Conservation (phyloP, 2,888 invertebrate species). For the Caenorhabditis japonica region DNA sequence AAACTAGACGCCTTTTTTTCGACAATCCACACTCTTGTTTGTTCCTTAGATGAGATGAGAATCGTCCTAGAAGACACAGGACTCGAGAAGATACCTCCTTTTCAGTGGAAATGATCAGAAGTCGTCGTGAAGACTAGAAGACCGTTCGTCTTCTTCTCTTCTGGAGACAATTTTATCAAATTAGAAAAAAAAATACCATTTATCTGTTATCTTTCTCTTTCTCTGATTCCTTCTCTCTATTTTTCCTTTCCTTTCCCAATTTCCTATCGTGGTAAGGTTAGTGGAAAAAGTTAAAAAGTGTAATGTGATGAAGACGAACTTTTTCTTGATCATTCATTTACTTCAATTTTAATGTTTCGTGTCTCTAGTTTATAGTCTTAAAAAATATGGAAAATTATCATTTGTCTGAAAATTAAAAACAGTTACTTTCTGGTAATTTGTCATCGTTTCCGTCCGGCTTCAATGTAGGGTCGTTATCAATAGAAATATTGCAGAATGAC, state of each 20-base stretch:
- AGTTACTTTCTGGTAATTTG: neutral
- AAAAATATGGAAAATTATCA: too few relatives aligned
- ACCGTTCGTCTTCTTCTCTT: neutral
- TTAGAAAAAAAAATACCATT: too few relatives aligned
- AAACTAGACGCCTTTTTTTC: neutral
- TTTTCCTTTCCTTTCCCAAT: too few relatives aligned
- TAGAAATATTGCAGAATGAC: constrained; percentile 24
- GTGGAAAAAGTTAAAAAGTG: too few relatives aligned
- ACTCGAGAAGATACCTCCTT: neutral
- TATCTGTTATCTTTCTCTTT: neutral
- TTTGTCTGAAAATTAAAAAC: constrained; percentile 1
- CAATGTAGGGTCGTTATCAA: neutral
- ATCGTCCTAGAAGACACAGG: neutral
- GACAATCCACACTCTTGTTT: neutral
- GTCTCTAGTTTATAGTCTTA: too few relatives aligned
- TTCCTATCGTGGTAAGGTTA: too few relatives aligned
- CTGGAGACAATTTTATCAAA: too few relatives aligned
- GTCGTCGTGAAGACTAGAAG: neutral
- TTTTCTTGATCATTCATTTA: too few relatives aligned
- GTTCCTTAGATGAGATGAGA: neutral
- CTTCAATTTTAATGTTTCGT: too few relatives aligned
- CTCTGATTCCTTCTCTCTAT: neutral
- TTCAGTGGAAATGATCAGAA: neutral
- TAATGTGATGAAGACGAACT: neutral
- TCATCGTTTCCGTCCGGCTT: constrained; percentile 5